Evolutionary conservation across 2,113 vertebrate genomes (phyloP), one percentile per base, ranked within the genome.

Genomic region (Tupaia chinensis): DNA sequence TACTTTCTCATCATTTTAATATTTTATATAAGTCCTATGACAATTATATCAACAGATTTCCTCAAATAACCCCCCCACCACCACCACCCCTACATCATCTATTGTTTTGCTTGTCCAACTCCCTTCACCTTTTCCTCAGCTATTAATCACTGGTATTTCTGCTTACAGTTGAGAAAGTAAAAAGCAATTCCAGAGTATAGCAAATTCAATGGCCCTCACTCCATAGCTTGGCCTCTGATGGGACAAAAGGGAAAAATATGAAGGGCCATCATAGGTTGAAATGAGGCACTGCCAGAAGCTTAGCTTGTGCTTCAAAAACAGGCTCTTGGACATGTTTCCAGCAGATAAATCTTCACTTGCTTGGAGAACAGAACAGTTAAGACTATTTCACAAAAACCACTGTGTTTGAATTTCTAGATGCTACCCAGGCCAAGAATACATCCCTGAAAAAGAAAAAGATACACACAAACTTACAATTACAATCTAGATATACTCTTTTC

Each of bases 321-420:
- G 87, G 74, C 56, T 95, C 56, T 82, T 91, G 61, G 69, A 89
- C 58, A 72, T 73, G 65, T 97, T 94, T 73, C 86, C 87, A 66
- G 95, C 72, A 88, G 94, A 66, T 81, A 72, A 76, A 70, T 97
- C 97, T 97, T 97, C 97, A 96, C 78, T 82, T 90, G 70, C 94
- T 94, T 94, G 93, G 32, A 95, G 86, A 91, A 92, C 29, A 93
- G 66, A 87, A 91, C 44, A 44, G 44, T 44, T 44, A 91, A 91
- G 90, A 94, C 96, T 98, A 98, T 96, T 98, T 98, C 79, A 98
- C 98, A 96, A 98, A 97, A 25, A 98, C 98, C 56, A 98, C 96
- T 70, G 98, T 97, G 88, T 96, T 98, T 91, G 98, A 97, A 96
- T 97, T 98, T 97, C 98, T 98, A 80, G 98, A 98, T 63, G 98